These are phyloP conservation scores for Trachurus trachurus DNA, from an alignment of 2,797 vertebrate species.

Conservation along the genomic window DNA sequence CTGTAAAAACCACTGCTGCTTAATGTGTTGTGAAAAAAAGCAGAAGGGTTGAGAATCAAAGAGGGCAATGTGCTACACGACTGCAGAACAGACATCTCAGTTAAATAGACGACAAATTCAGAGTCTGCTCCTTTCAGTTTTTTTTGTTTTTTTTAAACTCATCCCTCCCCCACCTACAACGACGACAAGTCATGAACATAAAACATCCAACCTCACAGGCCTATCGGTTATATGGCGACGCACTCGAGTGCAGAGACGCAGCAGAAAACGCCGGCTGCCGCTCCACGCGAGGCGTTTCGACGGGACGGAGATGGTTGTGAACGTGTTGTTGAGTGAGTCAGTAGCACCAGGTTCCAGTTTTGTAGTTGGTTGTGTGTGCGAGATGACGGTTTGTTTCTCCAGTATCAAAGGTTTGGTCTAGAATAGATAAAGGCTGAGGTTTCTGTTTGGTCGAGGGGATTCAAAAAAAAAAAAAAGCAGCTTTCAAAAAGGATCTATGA, in stretches of 20 bases:
- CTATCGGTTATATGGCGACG: conserved; percentile 7
- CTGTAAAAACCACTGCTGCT: conserved; percentile 7
- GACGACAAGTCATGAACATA: conserved; percentile 9
- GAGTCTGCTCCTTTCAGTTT: neutral
- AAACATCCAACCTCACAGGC: conserved; percentile 40
- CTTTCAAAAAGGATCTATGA: conserved; percentile 54
- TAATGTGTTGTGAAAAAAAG: neutral
- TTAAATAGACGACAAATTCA: conserved; percentile 32
- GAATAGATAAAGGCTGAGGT: conserved; percentile 62
- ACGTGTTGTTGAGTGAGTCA: neutral
- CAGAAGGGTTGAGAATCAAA: conserved; percentile 47
- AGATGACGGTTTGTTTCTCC: conserved; percentile 49
- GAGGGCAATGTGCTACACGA: conserved; percentile 49
- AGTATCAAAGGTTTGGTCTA: conserved; percentile 63
- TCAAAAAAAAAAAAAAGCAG: conserved; percentile 52
- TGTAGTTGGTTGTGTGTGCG: conserved; percentile 12
- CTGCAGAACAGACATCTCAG: conserved; percentile 46
- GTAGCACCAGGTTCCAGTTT: conserved; percentile 77
- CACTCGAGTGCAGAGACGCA: conserved; percentile 16
- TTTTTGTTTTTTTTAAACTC: neutral
- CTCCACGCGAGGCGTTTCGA: neutral
- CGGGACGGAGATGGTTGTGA: neutral
- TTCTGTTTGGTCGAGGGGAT: conserved; percentile 54
- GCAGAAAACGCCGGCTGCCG: neutral
- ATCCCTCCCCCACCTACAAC: neutral